Conservation (phyloP, 2,113 vertebrate genomes). For the Triplophysa rosa region DNA sequence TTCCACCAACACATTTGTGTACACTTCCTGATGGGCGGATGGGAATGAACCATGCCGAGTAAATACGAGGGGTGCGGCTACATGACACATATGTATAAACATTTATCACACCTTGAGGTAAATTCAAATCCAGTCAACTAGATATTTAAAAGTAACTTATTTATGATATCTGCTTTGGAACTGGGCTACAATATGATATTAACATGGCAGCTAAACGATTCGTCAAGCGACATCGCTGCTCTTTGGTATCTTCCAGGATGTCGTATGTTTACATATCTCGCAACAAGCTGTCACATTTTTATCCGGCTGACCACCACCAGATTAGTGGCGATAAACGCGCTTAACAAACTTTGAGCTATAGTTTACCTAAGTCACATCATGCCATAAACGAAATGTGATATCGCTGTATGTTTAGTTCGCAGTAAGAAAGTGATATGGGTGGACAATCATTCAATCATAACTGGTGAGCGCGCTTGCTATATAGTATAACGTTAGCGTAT, state of each 20-base stretch:
- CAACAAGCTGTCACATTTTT: conserved; percentile 59
- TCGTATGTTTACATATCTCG: conserved; percentile 71
- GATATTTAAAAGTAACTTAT: rapidly evolving
- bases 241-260: conserved; percentile 75
- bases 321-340: not conserved
- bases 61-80: conserved; percentile 15
- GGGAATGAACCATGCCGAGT: not conserved
- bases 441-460: not conserved
- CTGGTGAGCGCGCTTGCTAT: not conserved
- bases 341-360: not conserved
- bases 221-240: not conserved
- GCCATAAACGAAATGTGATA: not conserved
- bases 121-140: not conserved
- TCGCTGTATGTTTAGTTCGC: not conserved
- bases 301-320: not conserved
- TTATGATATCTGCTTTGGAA: not conserved
- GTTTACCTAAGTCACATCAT: not conserved
- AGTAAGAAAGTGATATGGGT: not conserved
- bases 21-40: conserved; percentile 54
- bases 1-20: conserved; percentile 25
- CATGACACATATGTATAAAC: not conserved
- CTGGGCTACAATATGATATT: not conserved
- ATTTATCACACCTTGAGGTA: not conserved
- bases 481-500: no score
- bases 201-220: not conserved